Evolutionary conservation across 2,113 vertebrate species (phyloP), one percentile per base, ranked within the genome.

Genomic region (Bubalus kerabau): DNA sequence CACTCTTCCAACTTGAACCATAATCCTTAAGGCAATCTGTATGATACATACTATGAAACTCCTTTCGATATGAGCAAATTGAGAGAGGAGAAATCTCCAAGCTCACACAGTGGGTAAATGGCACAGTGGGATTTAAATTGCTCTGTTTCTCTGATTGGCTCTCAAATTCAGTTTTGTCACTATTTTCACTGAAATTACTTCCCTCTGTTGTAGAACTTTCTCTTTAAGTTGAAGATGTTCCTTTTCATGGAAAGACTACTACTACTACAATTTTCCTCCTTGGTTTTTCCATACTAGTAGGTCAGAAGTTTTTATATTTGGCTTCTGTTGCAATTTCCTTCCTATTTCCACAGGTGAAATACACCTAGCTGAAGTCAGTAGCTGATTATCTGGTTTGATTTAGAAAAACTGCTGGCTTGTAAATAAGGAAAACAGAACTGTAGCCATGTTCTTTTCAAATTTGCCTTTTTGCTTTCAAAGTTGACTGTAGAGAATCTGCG

Each of bases 401-500:
- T 97, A 91, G 84, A 57, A 67, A 46, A 96, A 80, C 50, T 74
- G 24, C 48, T 96, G 4, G 24, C 56, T 56, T 97, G 28, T 57
- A 54, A 57, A 88, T 59, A 92, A n/a, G 24, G 13, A 91, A 82
- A 95, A 78, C 6, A 67, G 71, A 78, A 92, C 10, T 52, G 8
- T 71, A 87, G 80, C 10, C 17, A 13, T 60, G 32, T 32, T 74
- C 62, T 94, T 95, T 95, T 93, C 52, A 93, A 76, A 85, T 76
- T 5, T 95, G 11, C 21, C 7, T 21, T 87, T 48, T 92, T 91
- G 19, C 86, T 93, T 95, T 93, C 89, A 97, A 96, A 94, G 84
- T n/a, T 48, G 3, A 91, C 64, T 48, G 43, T 56, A 52, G 71
- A 74, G 2, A 71, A 30, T 88, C 87, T 92, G 17, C 89, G 59